Evolutionary conservation across 1,140 invertebrate genomes (phyloP), one percentile per base, ranked within the genome.

Genomic region (Drosophila bifasciata): DNA sequence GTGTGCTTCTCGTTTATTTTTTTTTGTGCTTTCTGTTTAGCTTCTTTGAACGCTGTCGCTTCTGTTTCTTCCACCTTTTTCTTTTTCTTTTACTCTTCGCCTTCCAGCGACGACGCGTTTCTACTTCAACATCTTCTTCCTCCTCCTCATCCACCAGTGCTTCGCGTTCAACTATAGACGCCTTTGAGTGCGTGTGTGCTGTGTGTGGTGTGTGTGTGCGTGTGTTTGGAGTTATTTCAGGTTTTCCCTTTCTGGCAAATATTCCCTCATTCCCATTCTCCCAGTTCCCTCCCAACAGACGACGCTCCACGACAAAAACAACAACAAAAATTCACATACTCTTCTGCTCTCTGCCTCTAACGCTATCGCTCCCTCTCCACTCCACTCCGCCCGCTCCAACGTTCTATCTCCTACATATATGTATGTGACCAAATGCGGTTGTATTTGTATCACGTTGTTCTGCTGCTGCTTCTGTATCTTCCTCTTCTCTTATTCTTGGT

Each of bases 181-280:
- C 19, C 21, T 45, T 49, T 25, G 23, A 16, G n/a, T 50, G 32
- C 3, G 32, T 32, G 19, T 13, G n/a, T n/a, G n/a, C 9, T 19
- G 23, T 28, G 21, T 13, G 7, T 77, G 62, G 62, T 39, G 9
- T 32, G 9, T 32, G 28, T 32, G 32, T 36, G 9, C 67, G 79
- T 81, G n/a, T n/a, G n/a, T n/a, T n/a, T n/a, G n/a, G n/a, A 79
- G 62, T 51, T 64, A 81, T 78, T 86, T 86, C 83, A 86, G 75
- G 83, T 88, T 88, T 86, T 88, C 83, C 83, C 83, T 88, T 88
- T 88, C 83, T 88, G 78, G 83, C 71, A 84, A 81, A 67, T 48
- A 21, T 67, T 53, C 64, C 64, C 64, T 43, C 64, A 55, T 51
- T 23, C 64, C 55, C 67, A 73, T 63, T 73, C 60, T 36, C 32